A percentile compares a stretch with the other conserved stretches of the same genome.
Evolutionary conservation across 2,888 invertebrate genomes (phyloP).

Genomic region (Rhogogaster chlorosoma): DNA sequence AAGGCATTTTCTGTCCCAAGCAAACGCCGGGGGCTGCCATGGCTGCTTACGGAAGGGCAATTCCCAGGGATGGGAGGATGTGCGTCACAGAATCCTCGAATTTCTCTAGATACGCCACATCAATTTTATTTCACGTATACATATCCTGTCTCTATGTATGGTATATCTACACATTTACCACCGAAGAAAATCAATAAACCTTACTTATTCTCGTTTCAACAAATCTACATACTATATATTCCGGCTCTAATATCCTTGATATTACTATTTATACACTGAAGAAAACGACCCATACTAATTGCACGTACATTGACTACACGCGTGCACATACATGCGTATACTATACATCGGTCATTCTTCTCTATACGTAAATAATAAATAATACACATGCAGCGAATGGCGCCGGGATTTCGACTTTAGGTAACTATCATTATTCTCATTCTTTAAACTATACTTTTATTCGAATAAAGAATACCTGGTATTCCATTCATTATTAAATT

Average conservation of each 20-base stretch:
- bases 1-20: constrained; percentile 80
- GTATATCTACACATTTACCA: neutral
- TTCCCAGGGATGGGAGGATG: constrained; percentile 26
- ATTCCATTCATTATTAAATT: neutral
- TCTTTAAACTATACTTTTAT: neutral
- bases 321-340: too few relatives aligned
- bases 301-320: neutral
- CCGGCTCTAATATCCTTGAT: neutral
- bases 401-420: constrained; percentile 20
- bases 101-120: constrained; percentile 14
- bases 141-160: neutral
- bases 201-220: neutral
- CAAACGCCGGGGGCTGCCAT: constrained; percentile 70
- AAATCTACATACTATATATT: constrained; percentile 1
- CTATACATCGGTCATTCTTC: neutral
- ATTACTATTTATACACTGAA: neutral
- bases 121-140: neutral
- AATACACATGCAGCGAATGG: constrained; percentile 9
- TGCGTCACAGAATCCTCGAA: constrained; percentile 7
- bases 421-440: neutral
- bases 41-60: constrained; percentile 51
- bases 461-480: neutral
- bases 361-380: neutral
- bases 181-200: neutral
- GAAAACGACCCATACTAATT: neutral